These are phyloP conservation scores for Gobionotothen gibberifrons DNA, from an alignment of 2,797 vertebrate genomes.

Conservation along the genomic window DNA sequence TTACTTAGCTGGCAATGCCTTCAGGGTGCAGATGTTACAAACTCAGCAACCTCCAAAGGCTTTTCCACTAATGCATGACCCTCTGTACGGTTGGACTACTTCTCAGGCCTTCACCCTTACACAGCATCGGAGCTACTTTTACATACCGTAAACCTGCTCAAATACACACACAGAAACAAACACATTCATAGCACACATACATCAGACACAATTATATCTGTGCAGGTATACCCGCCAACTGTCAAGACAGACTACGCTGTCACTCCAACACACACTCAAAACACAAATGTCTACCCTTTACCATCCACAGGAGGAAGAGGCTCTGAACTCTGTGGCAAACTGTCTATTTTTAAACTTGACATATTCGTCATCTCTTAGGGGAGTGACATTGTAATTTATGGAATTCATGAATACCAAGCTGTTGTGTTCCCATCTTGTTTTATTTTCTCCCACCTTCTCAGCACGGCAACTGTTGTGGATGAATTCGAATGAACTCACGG, in stretches of 20 bases:
- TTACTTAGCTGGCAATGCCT: constrained; percentile 73
- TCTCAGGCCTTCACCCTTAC: constrained; percentile 23
- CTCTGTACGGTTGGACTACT: constrained; percentile 15
- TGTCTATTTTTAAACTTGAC: constrained; percentile 82
- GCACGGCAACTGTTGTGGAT: constrained; percentile 53
- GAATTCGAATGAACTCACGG: constrained; percentile 66
- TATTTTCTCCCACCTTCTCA: constrained; percentile 37
- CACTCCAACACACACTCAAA: constrained; percentile 12
- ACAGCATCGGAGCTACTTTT: neutral
- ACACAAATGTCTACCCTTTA: constrained; percentile 38
- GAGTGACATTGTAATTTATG: constrained; percentile 79
- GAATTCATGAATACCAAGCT: constrained; percentile 82
- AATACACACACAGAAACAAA: neutral
- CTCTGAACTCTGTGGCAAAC: constrained; percentile 64
- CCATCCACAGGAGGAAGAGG: constrained; percentile 63
- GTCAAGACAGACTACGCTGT: neutral
- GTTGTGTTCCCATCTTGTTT: constrained; percentile 68
- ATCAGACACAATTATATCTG: neutral
- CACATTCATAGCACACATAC: no score
- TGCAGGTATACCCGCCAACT: neutral
- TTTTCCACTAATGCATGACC: constrained; percentile 62
- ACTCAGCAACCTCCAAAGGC: constrained; percentile 68
- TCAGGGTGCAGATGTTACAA: constrained; percentile 68
- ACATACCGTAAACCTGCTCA: neutral
- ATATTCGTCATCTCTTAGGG: constrained; percentile 83